phyloP scores from a whole-genome alignment of 23 tunicate species.

The Styela clava region DNA sequence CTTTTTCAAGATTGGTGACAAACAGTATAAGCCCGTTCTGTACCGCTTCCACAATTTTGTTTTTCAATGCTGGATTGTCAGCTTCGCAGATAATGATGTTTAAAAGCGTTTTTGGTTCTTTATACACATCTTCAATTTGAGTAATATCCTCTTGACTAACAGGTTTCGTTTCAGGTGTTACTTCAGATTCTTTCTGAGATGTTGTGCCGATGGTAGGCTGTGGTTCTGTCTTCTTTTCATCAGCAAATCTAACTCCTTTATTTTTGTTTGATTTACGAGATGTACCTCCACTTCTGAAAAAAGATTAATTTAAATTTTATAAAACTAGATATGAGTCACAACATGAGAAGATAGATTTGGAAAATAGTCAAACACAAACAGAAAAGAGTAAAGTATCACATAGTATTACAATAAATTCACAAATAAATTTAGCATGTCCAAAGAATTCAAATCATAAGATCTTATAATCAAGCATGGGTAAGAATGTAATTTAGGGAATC shows the following conservation, averaged over 20 bases:
- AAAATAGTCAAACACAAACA: not conserved
- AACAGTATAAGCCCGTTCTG: constrained; percentile 36
- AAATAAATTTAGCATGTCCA: too few species aligned
- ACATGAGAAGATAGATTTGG: not conserved
- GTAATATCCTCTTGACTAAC: not conserved
- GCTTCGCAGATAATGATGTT: constrained; percentile 42
- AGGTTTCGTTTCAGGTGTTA: not conserved
- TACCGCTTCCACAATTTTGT: constrained; percentile 27
- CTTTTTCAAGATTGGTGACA: constrained; percentile 49
- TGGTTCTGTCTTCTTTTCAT: not conserved
- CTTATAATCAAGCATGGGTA: too few species aligned
- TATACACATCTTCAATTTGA: not conserved
- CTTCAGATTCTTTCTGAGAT: not conserved
- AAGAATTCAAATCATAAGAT: too few species aligned
- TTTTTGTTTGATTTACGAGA: not conserved
- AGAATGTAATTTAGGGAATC: too few species aligned
- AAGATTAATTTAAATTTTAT: not conserved
- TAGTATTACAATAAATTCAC: too few species aligned
- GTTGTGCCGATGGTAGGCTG: not conserved
- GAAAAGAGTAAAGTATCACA: not conserved
- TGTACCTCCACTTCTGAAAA: constrained; percentile 11
- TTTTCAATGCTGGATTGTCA: constrained; percentile 27
- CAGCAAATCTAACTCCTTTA: constrained; percentile 21
- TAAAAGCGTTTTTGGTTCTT: not conserved
- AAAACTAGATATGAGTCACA: too few species aligned